These are phyloP conservation scores for Stenotaenia linearis DNA, from an alignment of 2,888 invertebrate genomes.

Conservation along the genomic window DNA sequence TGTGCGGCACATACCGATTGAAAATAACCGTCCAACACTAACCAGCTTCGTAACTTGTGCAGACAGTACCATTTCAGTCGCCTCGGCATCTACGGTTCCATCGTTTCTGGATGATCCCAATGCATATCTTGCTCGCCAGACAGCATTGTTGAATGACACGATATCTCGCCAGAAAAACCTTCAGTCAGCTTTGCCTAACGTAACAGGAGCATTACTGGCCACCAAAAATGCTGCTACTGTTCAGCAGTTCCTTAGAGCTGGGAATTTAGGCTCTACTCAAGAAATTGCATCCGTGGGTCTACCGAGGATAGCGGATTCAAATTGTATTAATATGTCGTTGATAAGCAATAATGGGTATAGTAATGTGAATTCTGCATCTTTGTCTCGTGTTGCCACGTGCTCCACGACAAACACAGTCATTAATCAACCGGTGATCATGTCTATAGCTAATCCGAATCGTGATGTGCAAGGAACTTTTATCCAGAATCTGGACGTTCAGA, in stretches of 20 bases:
- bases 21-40: constrained; percentile 47
- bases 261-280: background rate
- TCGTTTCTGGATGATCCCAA: constrained; percentile 88
- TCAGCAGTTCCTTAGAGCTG: background rate
- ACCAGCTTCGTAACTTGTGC: constrained; percentile 31
- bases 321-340: background rate
- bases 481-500: constrained; percentile 29
- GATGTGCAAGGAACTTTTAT: constrained; percentile 26
- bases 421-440: constrained; percentile 37
- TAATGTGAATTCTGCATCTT: background rate
- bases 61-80: background rate
- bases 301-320: background rate
- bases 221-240: background rate
- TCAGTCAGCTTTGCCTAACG: background rate
- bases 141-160: constrained; percentile 58
- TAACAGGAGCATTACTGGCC: background rate
- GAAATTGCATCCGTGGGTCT: background rate
- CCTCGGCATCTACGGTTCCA: constrained; percentile 48
- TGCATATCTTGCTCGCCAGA: constrained; percentile 85
- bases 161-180: constrained; percentile 18
- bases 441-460: constrained; percentile 33
- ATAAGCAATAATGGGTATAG: constrained; percentile 3
- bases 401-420: constrained; percentile 36
- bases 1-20: constrained; percentile 54
- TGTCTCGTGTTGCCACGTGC: constrained; percentile 29